phyloP scores from a whole-genome alignment of 2,113 vertebrate genomes.

The Melanostigma gelatinosum region DNA sequence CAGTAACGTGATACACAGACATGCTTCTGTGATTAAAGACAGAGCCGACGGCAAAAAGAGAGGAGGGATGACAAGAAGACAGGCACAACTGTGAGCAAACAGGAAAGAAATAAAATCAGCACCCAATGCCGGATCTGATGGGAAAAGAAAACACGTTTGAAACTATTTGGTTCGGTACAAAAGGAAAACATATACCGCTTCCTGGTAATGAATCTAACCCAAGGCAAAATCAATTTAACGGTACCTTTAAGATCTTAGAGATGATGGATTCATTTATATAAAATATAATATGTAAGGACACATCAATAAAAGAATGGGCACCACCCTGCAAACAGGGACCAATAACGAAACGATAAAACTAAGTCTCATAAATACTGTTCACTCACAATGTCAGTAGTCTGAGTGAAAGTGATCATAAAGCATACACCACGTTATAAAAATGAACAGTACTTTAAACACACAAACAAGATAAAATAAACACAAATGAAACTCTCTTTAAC shows the following conservation, averaged over 20 bases:
- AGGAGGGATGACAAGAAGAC: not conserved
- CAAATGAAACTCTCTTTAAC: too few relatives aligned
- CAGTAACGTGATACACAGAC: slow-evolving; percentile 48
- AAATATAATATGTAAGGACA: not conserved
- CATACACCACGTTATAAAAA: too few relatives aligned
- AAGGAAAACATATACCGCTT: not conserved
- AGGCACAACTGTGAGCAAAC: not conserved
- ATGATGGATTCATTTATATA: not conserved
- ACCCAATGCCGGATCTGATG: not conserved
- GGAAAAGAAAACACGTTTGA: not conserved
- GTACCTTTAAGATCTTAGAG: not conserved
- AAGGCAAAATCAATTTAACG: not conserved
- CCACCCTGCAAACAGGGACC: too few relatives aligned
- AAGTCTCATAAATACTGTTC: too few relatives aligned
- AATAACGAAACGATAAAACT: too few relatives aligned
- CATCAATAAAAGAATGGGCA: slow-evolving; percentile 2
- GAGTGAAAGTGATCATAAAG: too few relatives aligned
- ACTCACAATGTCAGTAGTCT: too few relatives aligned
- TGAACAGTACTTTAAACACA: too few relatives aligned
- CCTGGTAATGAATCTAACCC: not conserved
- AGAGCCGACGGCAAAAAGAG: slow-evolving; percentile 4
- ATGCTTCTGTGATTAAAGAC: slow-evolving; percentile 59
- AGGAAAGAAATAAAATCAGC: not conserved
- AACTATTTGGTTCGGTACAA: not conserved
- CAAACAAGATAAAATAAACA: too few relatives aligned